Conservation (phyloP, 2,113 vertebrate species). For the Neopipo cinnamomea region DNA sequence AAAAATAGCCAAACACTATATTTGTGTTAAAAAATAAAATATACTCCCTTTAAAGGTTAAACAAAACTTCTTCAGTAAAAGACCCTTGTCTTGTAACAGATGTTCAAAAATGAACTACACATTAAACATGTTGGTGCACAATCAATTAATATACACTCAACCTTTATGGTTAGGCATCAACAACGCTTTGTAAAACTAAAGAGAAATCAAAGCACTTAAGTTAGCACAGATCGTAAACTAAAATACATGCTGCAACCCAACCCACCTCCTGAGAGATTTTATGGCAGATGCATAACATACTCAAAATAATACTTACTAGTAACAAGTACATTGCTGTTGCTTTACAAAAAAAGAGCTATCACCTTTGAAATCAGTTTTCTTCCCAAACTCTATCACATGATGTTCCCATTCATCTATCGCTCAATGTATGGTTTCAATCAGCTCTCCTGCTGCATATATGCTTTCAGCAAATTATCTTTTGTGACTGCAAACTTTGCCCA, state of each 20-base stretch:
- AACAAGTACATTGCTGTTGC: not conserved
- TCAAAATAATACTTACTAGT: not conserved
- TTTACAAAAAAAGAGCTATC: not conserved
- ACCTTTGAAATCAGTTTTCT: not conserved
- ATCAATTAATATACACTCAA: not conserved
- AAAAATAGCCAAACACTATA: not conserved
- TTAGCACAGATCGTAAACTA: not conserved
- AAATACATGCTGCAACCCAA: not conserved
- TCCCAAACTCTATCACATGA: not conserved
- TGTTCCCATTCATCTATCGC: not conserved
- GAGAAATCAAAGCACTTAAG: not conserved
- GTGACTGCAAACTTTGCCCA: not conserved
- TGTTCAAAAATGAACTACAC: not conserved
- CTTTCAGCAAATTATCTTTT: not conserved
- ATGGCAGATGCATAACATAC: not conserved
- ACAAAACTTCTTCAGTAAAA: not conserved
- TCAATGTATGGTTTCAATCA: not conserved
- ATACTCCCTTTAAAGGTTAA: not conserved
- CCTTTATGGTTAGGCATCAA: not conserved
- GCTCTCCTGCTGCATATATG: not conserved
- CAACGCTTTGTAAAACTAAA: not conserved
- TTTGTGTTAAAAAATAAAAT: not conserved
- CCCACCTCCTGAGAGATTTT: not conserved
- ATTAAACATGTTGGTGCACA: not conserved
- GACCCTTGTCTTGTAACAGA: not conserved